Percentiles rank a stretch among this genome's conserved stretches.
Conservation (phyloP, 2,888 invertebrate genomes). For the Agrotis segetum region DNA sequence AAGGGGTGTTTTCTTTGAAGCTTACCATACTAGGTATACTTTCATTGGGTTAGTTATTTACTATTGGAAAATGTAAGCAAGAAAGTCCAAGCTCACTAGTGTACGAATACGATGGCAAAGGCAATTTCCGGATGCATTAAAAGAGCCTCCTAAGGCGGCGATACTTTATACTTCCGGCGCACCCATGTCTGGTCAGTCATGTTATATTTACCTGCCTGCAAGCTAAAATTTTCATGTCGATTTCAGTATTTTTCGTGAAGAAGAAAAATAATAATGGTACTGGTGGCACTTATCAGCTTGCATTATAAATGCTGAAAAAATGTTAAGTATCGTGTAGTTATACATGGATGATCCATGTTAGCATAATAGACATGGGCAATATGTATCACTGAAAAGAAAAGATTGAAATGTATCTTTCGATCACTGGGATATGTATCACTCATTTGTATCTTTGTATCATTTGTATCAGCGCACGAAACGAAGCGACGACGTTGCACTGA, state of each 20-base stretch:
- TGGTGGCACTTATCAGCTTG: background rate
- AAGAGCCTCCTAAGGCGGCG: background rate
- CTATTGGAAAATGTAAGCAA: background rate
- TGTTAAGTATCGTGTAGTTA: no score
- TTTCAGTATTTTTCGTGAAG: background rate
- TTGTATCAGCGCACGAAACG: no score
- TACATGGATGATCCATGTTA: no score
- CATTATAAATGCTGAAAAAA: background rate
- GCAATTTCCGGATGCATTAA: conserved; percentile 13
- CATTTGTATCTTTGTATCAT: no score
- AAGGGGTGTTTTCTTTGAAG: no score
- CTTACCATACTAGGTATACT: no score
- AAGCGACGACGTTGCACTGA: no score
- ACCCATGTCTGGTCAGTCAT: background rate
- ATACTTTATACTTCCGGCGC: conserved; percentile 4
- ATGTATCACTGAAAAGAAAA: no score
- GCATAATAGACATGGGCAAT: no score
- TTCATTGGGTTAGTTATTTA: no score
- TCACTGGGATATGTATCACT: no score
- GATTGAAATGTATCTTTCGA: no score
- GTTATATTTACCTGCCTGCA: background rate
- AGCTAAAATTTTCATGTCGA: background rate
- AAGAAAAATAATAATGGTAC: background rate
- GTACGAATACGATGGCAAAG: background rate
- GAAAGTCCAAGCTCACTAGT: background rate